Base-by-base conservation (phyloP, 2,888 invertebrate genomes). In the Lasioglossum vierecki region DNA sequence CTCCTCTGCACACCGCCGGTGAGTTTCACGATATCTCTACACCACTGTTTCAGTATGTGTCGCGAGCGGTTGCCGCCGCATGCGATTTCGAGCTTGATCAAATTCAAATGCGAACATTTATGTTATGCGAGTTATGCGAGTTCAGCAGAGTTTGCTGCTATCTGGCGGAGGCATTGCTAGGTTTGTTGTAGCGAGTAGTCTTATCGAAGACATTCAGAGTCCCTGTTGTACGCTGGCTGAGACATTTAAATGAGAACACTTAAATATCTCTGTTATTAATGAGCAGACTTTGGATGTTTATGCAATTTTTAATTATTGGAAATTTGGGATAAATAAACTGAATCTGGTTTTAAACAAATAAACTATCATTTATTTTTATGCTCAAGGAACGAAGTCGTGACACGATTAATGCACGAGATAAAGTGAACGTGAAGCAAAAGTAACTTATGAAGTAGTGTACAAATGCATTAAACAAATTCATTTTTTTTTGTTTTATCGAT, bases 1-100 rank as follows among this genome's bases (percentile, higher is more conserved):
- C 91, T 70, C 93, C 93, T 13, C 77, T 93, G 49, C 89, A 93
- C 76, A 93, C 92, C n/a, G 90, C 93, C 83, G 93, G 94, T 94
- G 91, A 86, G 91, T 88, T 76, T 80, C 57, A 11, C 6, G 39
- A 74, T 78, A n/a, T 68, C 22, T 68, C 22, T 15, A 26, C n/a
- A 22, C 13, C 13, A 11, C 35, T 26, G 49, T 73, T 46, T 9
- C 18, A 22, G 8, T 15, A 26, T 18, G n/a, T 66, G 76, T 46
- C 46, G 76, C 13, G 8, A 30, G 3, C 66, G 18, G 35, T 66
- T n/a, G 22, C 66, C n/a, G 66, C 46, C 26, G 41, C n/a, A 76
- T 66, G 30, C 30, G 30, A 30, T 66, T 35, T 30, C 9, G 15
- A 35, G 26, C 18, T 74, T 46, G 71, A 63, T 63, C 41, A 60